Evolutionary conservation across 2,797 vertebrate species (phyloP).

Genomic region (Chelmon rostratus): DNA sequence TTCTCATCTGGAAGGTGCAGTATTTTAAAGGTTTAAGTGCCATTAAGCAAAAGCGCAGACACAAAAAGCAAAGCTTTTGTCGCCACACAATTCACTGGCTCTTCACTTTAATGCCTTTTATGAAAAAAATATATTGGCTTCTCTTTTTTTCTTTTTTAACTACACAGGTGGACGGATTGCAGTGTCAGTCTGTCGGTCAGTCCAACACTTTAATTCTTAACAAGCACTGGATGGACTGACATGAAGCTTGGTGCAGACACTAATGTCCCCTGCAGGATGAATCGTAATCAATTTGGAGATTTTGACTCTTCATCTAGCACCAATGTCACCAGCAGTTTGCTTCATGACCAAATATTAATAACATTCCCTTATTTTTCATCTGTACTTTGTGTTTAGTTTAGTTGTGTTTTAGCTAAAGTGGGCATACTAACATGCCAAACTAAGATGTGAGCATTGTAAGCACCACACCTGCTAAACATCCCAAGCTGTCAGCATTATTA

Average conservation of each 20-base stretch:
- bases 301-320: not conserved
- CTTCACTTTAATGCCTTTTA: slow-evolving; percentile 1
- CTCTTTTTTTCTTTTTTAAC: not conserved
- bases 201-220: too few relatives aligned
- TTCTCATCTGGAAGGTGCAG: slow-evolving; percentile 37
- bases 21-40: slow-evolving; percentile 25
- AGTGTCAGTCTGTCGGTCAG: too few relatives aligned
- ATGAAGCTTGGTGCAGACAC: not conserved
- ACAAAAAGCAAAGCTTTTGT: slow-evolving; percentile 3
- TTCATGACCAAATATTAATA: not conserved
- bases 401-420: not conserved
- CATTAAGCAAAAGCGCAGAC: slow-evolving; percentile 3
- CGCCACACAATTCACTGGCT: not conserved
- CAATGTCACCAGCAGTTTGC: not conserved
- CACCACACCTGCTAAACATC: not conserved
- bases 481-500: not conserved
- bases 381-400: not conserved
- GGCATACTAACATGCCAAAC: not conserved
- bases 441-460: not conserved
- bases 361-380: not conserved
- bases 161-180: too few relatives aligned
- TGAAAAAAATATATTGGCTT: not conserved
- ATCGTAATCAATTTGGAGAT: not conserved
- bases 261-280: too few relatives aligned
- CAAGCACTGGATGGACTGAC: too few relatives aligned